Conservation (phyloP, 2,113 vertebrate genomes). For the Rhagologus leucostigma region DNA sequence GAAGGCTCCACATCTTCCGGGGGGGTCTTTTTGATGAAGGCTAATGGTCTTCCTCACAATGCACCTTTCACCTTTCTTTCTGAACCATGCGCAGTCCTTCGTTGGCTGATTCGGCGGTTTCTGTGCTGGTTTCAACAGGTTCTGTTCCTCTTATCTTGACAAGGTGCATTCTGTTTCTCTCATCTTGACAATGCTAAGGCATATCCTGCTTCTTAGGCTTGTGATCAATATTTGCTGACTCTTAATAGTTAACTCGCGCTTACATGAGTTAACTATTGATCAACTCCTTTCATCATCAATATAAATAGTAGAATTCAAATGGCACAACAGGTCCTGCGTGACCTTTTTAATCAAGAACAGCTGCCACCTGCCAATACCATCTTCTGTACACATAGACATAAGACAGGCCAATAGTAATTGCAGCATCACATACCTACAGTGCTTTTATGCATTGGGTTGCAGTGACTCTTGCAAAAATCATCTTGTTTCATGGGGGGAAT, state of each 20-base stretch:
- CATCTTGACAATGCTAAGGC: not conserved
- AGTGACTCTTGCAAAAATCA: not conserved
- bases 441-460: not conserved
- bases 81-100: not conserved
- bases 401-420: not conserved
- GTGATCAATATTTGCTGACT: not conserved
- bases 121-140: not conserved
- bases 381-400: not conserved
- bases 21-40: not conserved
- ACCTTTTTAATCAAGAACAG: not conserved
- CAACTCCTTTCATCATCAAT: not conserved
- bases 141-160: not conserved
- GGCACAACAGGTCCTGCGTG: not conserved
- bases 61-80: not conserved
- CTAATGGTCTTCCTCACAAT: not conserved
- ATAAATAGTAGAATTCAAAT: not conserved
- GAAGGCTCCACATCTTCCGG: not conserved
- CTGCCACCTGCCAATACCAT: not conserved
- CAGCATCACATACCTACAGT: not conserved
- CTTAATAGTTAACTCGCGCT: not conserved
- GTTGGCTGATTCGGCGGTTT: not conserved
- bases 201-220: not conserved
- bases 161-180: not conserved
- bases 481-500: not conserved
- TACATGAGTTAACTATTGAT: not conserved